Evolutionary conservation across 2,888 invertebrate genomes (phyloP), one percentile per base, ranked within the genome.

Genomic region (Incurvaria masculella): DNA sequence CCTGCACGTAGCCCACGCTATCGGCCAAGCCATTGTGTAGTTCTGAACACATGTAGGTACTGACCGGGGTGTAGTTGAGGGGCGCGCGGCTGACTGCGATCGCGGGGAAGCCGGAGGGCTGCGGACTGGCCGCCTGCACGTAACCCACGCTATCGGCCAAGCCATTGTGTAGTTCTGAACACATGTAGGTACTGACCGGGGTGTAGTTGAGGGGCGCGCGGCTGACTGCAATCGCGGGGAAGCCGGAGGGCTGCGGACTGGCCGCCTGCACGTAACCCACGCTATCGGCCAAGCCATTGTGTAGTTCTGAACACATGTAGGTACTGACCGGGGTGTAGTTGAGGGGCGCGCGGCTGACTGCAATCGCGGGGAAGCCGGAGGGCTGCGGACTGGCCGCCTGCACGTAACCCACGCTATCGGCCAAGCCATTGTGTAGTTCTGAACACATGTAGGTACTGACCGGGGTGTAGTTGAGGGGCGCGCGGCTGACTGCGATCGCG

Each of bases 371-470:
- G 81, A 95, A 95, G 65, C 93, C 93, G 66, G 94, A 91, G 61
- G 96, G 96, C 79, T 97, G 97, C 63, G 97, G 96, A 80, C 94
- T 95, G 61, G 96, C 94, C 62, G 96, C 95, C 81, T 96, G 96
- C 68, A 96, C 94, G 79, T 96, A 97, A 69, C 94, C 93, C 59
- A 91, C 90, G 68, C 89, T 91, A 68, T 93, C 94, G 56, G 85
- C 88, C 61, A n/a, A n/a, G n/a, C n/a, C n/a, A n/a, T n/a, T n/a
- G n/a, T n/a, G n/a, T n/a, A n/a, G n/a, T n/a, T n/a, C n/a, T n/a
- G n/a, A n/a, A n/a, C n/a, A n/a, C n/a, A n/a, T n/a, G n/a, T n/a
- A n/a, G n/a, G n/a, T n/a, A 84, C 90, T 87, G 81, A 92, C 92
- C 85, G 92, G 92, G 84, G 89, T 92, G 79, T 92, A 92, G 83